Evolutionary conservation across 2,888 invertebrate genomes (phyloP).

Genomic region (Ypsolopha sequella): DNA sequence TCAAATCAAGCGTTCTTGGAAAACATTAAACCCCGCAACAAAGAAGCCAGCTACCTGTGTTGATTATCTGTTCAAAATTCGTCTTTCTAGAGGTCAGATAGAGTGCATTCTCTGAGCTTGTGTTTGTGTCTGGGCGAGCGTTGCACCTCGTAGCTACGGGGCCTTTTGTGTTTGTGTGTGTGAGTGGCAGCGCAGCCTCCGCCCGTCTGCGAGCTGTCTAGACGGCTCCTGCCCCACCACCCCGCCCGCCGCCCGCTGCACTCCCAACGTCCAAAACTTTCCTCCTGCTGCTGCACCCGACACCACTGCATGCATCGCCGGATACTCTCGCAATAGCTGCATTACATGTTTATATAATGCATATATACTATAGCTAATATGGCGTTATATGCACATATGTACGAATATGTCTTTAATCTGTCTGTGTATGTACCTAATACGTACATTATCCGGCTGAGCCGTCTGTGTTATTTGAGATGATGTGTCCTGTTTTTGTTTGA

Average conservation of each 20-base stretch:
- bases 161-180: constrained; percentile 28
- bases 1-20: background rate
- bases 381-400: no score
- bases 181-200: constrained; percentile 59
- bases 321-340: background rate
- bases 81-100: constrained; percentile 5
- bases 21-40: constrained; percentile 1
- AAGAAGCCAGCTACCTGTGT: constrained; percentile 3
- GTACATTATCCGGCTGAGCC: no score
- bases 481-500: no score
- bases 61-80: constrained; percentile 8
- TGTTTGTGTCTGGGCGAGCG: constrained; percentile 20
- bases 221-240: constrained; percentile 38
- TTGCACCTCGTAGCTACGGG: constrained; percentile 27
- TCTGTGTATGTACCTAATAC: background rate
- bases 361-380: no score
- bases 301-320: background rate
- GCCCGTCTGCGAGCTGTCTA: constrained; percentile 68
- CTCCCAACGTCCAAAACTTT: constrained; percentile 11
- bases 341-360: background rate
- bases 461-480: no score
- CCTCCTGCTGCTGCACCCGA: background rate
- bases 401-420: background rate
- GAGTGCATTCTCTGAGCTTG: constrained; percentile 3
- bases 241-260: constrained; percentile 15